Evolutionary conservation across 2,797 vertebrate species (phyloP).

Genomic region (Myotis daubentonii): DNA sequence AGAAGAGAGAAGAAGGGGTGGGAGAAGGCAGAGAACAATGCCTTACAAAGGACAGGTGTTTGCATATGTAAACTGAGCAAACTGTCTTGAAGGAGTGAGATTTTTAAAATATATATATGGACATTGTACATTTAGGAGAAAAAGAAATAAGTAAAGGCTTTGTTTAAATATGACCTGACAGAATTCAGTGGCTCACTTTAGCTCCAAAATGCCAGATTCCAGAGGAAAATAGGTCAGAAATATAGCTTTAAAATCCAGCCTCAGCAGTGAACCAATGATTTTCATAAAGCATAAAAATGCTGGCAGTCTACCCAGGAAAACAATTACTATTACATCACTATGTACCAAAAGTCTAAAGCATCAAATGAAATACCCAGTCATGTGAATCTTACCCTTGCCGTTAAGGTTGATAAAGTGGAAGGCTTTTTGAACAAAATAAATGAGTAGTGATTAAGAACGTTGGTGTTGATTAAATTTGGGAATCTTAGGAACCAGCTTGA

Average conservation of each 20-base stretch:
- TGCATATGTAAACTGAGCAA: background rate
- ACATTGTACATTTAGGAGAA: background rate
- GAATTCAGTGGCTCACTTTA: background rate
- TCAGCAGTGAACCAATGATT: background rate
- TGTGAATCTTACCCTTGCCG: background rate
- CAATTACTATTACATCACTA: background rate
- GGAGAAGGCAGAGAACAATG: background rate
- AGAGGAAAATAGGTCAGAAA: background rate
- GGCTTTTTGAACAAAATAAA: background rate
- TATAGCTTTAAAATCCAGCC: background rate
- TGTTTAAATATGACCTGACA: background rate
- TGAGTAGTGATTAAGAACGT: background rate
- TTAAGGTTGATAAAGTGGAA: background rate
- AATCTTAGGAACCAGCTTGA: background rate
- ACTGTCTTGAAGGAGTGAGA: background rate
- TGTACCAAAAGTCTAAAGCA: background rate
- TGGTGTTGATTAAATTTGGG: background rate
- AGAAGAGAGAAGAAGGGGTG: background rate
- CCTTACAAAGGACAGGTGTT: background rate
- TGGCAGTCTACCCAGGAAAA: background rate
- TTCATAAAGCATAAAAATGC: background rate
- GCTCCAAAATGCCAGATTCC: background rate
- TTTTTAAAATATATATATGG: background rate
- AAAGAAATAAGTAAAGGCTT: background rate
- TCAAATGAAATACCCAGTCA: background rate